Conservation (phyloP, 2,888 invertebrate genomes). For the Drosophila greeni region DNA sequence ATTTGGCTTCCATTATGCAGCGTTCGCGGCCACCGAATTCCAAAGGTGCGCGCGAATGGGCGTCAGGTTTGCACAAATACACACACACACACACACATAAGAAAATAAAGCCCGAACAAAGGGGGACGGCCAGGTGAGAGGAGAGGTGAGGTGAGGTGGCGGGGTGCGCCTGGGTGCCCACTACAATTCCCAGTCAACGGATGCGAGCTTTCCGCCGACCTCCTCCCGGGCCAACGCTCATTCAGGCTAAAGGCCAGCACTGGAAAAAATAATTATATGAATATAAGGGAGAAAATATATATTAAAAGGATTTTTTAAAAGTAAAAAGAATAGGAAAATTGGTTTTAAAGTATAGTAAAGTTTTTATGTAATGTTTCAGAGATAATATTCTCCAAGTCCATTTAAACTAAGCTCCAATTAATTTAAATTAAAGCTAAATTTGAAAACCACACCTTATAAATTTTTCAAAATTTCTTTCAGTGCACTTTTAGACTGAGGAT, state of each 20-base stretch:
- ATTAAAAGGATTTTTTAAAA: no score
- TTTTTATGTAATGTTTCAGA: background rate
- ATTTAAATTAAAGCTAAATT: background rate
- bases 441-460: background rate
- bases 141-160: constrained; percentile 1
- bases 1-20: constrained; percentile 73
- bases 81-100: constrained; percentile 17
- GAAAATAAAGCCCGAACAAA: constrained; percentile 28
- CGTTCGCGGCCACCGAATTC: constrained; percentile 74
- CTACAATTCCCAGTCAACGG: constrained; percentile 61
- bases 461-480: background rate
- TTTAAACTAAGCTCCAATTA: background rate
- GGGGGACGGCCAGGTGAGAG: constrained; percentile 12
- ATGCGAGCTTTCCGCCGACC: constrained; percentile 48
- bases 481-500: background rate
- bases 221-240: constrained; percentile 38
- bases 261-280: background rate
- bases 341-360: no score
- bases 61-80: constrained; percentile 50
- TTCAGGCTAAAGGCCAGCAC: constrained; percentile 36
- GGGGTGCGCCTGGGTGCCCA: constrained; percentile 63
- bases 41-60: constrained; percentile 60
- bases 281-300: no score
- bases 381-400: background rate
- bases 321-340: background rate